phyloP scores from a whole-genome alignment of 92 coral and sea anemone species.

The Ricordea florida region DNA sequence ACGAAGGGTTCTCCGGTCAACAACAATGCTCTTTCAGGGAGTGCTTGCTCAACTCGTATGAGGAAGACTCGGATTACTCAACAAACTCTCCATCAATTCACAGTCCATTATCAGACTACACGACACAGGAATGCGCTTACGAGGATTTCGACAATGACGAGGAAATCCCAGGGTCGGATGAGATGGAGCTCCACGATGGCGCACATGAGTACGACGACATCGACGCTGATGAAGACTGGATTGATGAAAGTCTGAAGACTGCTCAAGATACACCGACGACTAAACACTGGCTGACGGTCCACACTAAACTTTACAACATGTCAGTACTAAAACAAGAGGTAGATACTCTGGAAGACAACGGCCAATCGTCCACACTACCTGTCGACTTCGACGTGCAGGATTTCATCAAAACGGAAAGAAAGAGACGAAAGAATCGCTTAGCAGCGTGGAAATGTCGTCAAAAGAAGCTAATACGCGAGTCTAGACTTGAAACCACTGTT shows the following conservation, averaged over 20 bases:
- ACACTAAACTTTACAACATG: conserved; percentile 58
- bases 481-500: conserved; percentile 55
- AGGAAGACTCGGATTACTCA: conserved; percentile 56
- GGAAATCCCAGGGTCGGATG: background rate
- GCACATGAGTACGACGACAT: background rate
- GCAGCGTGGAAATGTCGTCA: conserved; percentile 79
- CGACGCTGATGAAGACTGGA: conserved; percentile 15
- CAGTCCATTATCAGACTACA: conserved; percentile 21
- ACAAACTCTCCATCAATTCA: conserved; percentile 42
- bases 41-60: conserved; percentile 33
- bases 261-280: conserved; percentile 38
- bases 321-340: conserved; percentile 23
- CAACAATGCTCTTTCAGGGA: conserved; percentile 16
- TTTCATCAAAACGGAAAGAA: conserved; percentile 47
- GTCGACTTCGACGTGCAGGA: conserved; percentile 35
- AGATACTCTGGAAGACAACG: background rate
- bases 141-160: conserved; percentile 21
- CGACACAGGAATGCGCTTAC: background rate
- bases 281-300: conserved; percentile 65
- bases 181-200: conserved; percentile 17
- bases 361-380: conserved; percentile 9
- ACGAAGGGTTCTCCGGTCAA: conserved; percentile 66
- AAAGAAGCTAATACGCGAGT: conserved; percentile 61
- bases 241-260: background rate
- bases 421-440: conserved; percentile 52